Evolutionary conservation across 2,113 vertebrate species (phyloP), one percentile per base, ranked within the genome.

Genomic region (Sorex fumeus): DNA sequence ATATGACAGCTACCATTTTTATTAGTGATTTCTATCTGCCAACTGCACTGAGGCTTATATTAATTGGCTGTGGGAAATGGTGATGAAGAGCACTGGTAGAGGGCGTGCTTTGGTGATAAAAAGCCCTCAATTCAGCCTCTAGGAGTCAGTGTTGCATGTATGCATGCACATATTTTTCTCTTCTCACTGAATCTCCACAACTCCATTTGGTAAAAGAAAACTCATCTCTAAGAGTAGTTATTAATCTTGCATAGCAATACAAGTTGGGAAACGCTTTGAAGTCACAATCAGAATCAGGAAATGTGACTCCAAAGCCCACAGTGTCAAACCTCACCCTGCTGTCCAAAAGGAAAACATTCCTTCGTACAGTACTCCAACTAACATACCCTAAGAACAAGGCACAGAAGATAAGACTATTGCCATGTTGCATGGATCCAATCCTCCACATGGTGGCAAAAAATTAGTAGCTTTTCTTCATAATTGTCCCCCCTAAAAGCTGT

Each of bases 181-280:
- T 60, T 16, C 57, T 60, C 57, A 83, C 74, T 78, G 43, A 50
- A 76, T 82, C 70, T 71, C 79, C 12, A 69, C 12, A 86, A 72
- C n/a, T 78, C 25, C 69, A 87, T 66, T 16, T 74, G 18, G 47
- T 77, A 62, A 90, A 91, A 80, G 32, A 16, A 90, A 91, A 84
- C 21, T 28, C 50, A 76, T 78, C 36, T 81, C 25, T 71, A 47
- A 83, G n/a, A 75, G 9, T 57, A 74, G 28, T 72, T 84, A 30
- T 13, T 30, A 62, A 69, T 16, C 28, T 50, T 88, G 6, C 34
- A 60, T 64, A 76, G 25, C n/a, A 57, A 69, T 32, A 92, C 57
- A 57, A 78, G 90, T 23, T 21, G 19, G 30, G 67, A 7, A 34
- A 78, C 53, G 83, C 77, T 87, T 10, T 79, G 72, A 88, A 79